Base-by-base conservation (phyloP, 2,113 vertebrate genomes). In the Anser cygnoides region DNA sequence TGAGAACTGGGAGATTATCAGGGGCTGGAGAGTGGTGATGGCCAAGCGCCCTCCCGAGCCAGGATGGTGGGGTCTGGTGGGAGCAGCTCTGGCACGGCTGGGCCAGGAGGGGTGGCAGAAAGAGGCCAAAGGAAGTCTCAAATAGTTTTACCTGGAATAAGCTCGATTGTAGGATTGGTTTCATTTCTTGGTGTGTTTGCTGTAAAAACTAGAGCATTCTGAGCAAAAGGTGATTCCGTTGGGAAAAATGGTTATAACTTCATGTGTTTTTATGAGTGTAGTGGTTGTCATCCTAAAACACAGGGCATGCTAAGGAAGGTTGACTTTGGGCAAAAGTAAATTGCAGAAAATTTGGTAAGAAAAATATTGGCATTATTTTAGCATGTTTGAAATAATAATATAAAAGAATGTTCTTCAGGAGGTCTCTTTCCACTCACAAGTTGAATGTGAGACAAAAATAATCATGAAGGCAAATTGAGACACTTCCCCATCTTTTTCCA, bases 321-420 rank as follows among this genome's bases (percentile, higher is more conserved):
- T 92, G 88, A 44, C 44, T 84, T 63, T 67, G 86, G 80, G 16
- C 35, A 73, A 84, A 55, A 91, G 37, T 19, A 72, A 94, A 84
- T 23, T 73, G 62, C 77, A 91, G 66, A 89, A 84, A 84, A 68
- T n/a, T 68, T 35, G 57, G 26, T 65, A 85, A 82, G 62, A 70
- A 94, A 90, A 93, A 89, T 54, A 82, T 5, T 59, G 58, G 43
- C 49, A 20, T 84, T 88, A 89, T 85, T 63, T 84, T 72, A 71
- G 28, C 8, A 31, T 68, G 31, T 78, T 91, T 87, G 74, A 79
- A 92, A 84, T 41, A 72, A 72, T 73, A 93, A 63, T 49, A 65
- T 25, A 9, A 58, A 68, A 62, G 8, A 79, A 46, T 58, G 50
- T 61, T 57, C 74, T 89, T 79, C 70, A 61, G 35, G 76, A 93